Conservation (phyloP, 1,140 invertebrate genomes). For the Zaprionus lachaisei region DNA sequence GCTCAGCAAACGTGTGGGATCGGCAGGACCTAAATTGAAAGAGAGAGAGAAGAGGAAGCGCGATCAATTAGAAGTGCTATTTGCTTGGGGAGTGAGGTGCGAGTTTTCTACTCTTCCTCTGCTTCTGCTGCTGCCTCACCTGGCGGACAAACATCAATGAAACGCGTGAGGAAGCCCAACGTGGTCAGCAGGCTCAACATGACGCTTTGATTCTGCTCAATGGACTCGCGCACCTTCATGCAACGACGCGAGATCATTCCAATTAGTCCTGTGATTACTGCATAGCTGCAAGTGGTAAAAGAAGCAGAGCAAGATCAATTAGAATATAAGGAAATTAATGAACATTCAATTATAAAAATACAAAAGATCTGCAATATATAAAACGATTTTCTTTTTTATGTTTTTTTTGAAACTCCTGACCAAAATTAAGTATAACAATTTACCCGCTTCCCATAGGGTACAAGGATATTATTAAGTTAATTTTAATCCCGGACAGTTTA, state of each 20-base stretch:
- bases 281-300: constrained; percentile 60
- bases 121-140: constrained; percentile 46
- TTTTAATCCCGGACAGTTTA: no score
- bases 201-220: constrained; percentile 80
- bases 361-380: neutral
- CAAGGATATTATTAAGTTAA: no score
- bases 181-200: constrained; percentile 79
- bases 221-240: constrained; percentile 80
- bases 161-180: constrained; percentile 78
- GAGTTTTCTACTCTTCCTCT: constrained; percentile 12
- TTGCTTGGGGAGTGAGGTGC: constrained; percentile 52
- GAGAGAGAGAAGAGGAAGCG: constrained; percentile 22
- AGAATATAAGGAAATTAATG: neutral
- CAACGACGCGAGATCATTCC: constrained; percentile 77
- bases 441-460: no score
- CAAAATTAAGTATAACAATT: no score
- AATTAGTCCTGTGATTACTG: constrained; percentile 79
- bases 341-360: neutral
- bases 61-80: constrained; percentile 40
- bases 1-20: constrained; percentile 78
- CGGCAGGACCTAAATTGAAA: constrained; percentile 64
- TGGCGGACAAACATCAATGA: constrained; percentile 79
- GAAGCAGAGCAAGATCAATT: neutral
- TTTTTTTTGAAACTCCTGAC: neutral
- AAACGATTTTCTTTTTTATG: neutral